Evolutionary conservation across 2,113 vertebrate species (phyloP), one percentile per base, ranked within the genome.

Genomic region (Galbula dea): DNA sequence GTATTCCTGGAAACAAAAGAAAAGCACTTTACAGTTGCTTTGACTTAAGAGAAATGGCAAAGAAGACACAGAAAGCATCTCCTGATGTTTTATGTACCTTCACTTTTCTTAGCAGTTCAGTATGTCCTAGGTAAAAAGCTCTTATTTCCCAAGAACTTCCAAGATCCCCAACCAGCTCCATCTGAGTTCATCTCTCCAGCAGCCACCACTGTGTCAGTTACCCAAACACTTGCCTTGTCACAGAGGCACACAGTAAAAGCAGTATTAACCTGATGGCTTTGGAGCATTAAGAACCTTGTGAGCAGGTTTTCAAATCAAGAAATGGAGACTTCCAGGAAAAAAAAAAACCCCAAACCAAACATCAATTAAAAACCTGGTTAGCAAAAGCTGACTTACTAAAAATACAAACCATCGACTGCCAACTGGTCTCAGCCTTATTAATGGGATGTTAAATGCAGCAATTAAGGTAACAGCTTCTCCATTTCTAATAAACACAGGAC

Each of bases 331-430:
- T 37, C 8, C 2, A 7, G 6, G 12, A 7, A 59, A 41, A 90
- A 51, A n/a, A n/a, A n/a, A n/a, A n/a, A n/a, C n/a, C n/a, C n/a
- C n/a, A n/a, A n/a, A n/a, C n/a, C n/a, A 51, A 51, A 13, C 49
- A 51, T 11, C 49, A 24, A 51, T 51, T 51, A 51, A 51, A 26
- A 51, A 29, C 1, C 7, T 3, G 10, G 16, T 32, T 21, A 45
- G 68, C 19, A 55, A 74, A 88, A 83, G 20, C 30, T 17, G n/a
- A 11, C 8, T 65, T 6, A 7, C 26, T 63, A 15, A 58, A 75
- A 74, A 37, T 5, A n/a, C 0, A 5, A 32, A 61, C 5, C 16
- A 62, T 4, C 1, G 1, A 49, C 1, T 51, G 51, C 41, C 41
- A 49, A 12, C 8, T 6, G 73, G 22, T 51, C 29, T 36, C 37